Evolutionary conservation across 2,113 vertebrate species (phyloP), one percentile per base, ranked within the genome.

Genomic region (Melanerpes formicivorus): DNA sequence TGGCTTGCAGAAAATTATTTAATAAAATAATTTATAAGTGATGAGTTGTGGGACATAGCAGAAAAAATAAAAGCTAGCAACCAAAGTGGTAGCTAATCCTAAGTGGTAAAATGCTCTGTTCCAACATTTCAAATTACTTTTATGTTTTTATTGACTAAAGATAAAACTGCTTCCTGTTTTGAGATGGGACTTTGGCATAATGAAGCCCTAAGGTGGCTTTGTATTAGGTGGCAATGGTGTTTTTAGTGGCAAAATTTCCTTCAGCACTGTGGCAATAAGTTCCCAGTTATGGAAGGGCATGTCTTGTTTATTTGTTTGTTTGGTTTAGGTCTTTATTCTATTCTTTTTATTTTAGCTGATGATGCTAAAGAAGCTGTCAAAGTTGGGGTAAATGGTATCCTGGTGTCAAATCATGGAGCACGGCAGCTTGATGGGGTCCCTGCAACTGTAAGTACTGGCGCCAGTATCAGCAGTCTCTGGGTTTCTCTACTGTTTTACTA

Each of bases 351-450:
- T 77, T 34, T 86, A 99, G 98, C 98, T 95, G 98, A 98, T 90
- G 98, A 99, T 97, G 98, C 99, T 65, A 97, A 81, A 87, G 94
- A 97, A 96, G 98, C 98, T 90, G 97, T 99, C 67, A 98, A 98
- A 95, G 97, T 98, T 64, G 99, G 99, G 30, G 86, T 98, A 84
- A 97, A 98, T 96, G 98, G 99, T 26, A 99, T 99, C 85, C 91
- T 99, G 93, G 99, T 99, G 90, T 99, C 99, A 6, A 99, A 99
- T 94, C 99, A 99, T 0, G 99, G 99, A 83, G 99, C 99, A 19
- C 96, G 98, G 48, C 98, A 98, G 69, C 96, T 98, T 8, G 98
- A 98, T 67, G 98, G 99, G 29, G 99, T 99, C 78, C 98, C 98
- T 91, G 98, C 98, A 92, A 99, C 98, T 11, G 98, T 98, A 86